Conservation (phyloP, 2,888 invertebrate genomes). For the Stenoptilia bipunctidactyla region DNA sequence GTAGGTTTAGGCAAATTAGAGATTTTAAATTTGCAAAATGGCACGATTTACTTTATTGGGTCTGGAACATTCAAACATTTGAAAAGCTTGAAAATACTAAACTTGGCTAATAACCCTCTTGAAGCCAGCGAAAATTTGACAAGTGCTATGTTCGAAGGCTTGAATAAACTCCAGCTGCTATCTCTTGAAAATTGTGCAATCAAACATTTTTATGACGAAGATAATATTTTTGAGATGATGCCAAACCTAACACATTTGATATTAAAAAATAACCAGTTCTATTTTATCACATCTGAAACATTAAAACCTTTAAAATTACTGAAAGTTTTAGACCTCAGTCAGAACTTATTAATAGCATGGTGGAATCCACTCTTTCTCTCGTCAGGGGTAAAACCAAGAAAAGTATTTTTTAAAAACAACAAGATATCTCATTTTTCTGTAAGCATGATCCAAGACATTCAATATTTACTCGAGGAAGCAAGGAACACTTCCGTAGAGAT, state of each 20-base stretch:
- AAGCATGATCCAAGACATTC: slow-evolving; percentile 71
- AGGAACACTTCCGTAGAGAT: slow-evolving; percentile 34
- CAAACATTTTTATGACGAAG: slow-evolving; percentile 40
- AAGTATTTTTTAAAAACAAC: slow-evolving; percentile 57
- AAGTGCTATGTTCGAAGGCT: slow-evolving; percentile 50
- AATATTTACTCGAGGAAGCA: slow-evolving; percentile 42
- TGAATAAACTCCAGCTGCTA: slow-evolving; percentile 56
- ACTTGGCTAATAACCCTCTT: slow-evolving; percentile 67
- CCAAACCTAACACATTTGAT: slow-evolving; percentile 60
- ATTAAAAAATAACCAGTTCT: slow-evolving; percentile 59
- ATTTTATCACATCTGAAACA: slow-evolving; percentile 43
- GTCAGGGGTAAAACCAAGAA: slow-evolving; percentile 44
- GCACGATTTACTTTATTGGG: slow-evolving; percentile 60
- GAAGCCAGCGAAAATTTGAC: slow-evolving; percentile 47
- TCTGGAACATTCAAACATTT: slow-evolving; percentile 52
- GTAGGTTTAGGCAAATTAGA: slow-evolving; percentile 55
- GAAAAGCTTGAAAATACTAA: slow-evolving; percentile 51
- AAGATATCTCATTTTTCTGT: slow-evolving; percentile 66
- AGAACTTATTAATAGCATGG: slow-evolving; percentile 67
- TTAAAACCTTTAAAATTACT: slow-evolving; percentile 52
- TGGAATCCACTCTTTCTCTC: slow-evolving; percentile 57
- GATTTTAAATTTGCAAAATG: slow-evolving; percentile 63
- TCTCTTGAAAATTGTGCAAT: slow-evolving; percentile 64
- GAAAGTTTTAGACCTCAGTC: slow-evolving; percentile 57
- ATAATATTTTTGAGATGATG: slow-evolving; percentile 62